Percentiles rank a stretch among this genome's conserved stretches.
Evolutionary conservation across 2,888 invertebrate species (phyloP).

Genomic region (Sylvicola cinctus): DNA sequence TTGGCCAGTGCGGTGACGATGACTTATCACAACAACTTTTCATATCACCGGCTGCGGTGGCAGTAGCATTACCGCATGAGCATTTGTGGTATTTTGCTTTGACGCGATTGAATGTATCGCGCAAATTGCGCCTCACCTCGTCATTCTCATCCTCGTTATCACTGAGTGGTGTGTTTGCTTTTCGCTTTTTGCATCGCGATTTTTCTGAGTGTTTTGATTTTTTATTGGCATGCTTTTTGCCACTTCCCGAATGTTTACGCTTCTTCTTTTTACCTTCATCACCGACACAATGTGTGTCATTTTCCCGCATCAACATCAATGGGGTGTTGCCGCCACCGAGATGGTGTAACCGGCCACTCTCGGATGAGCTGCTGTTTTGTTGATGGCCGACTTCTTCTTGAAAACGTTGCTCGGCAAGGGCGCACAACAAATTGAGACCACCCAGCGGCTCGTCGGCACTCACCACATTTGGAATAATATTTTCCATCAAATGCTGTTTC

Average conservation of each 20-base stretch:
- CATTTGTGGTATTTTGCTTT: conserved; percentile 15
- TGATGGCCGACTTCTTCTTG: conserved; percentile 45
- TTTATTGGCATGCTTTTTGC: conserved; percentile 17
- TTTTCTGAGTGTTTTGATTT: conserved; percentile 21
- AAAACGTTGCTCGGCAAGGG: conserved; percentile 65
- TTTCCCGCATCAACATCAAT: too few species aligned
- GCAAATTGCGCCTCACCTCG: conserved; percentile 15
- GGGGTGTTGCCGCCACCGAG: too few species aligned
- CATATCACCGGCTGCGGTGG: conserved; percentile 1
- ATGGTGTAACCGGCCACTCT: too few species aligned
- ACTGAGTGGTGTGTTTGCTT: conserved; percentile 15
- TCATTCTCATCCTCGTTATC: conserved; percentile 10
- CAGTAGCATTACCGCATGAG: conserved; percentile 8
- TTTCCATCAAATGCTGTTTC: conserved; percentile 4
- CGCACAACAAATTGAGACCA: conserved; percentile 57
- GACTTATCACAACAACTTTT: conserved; percentile 19
- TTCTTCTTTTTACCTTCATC: conserved; percentile 24
- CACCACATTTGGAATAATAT: background rate
- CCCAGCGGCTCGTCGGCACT: conserved; percentile 29
- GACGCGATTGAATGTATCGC: conserved; percentile 9
- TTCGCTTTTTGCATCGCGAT: conserved; percentile 13
- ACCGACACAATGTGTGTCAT: background rate
- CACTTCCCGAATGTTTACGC: conserved; percentile 25
- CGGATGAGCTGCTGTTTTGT: too few species aligned
- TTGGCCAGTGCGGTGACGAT: too few species aligned